These are phyloP conservation scores for Acanthosoma haemorrhoidale DNA, from an alignment of 2,888 invertebrate species.

Conservation along the genomic window DNA sequence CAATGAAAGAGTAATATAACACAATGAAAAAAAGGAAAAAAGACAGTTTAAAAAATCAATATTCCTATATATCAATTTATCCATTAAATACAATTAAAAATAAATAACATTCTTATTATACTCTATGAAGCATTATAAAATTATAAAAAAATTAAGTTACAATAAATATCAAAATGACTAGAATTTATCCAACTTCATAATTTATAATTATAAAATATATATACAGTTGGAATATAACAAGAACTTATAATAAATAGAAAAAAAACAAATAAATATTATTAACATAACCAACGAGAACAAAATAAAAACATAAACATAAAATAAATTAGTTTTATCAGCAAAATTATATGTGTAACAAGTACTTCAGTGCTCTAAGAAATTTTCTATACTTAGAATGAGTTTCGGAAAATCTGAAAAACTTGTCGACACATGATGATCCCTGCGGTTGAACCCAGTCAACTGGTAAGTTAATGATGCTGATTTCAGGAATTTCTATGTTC, in stretches of 20 bases:
- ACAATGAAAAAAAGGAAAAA: no score
- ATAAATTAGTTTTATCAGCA: background rate
- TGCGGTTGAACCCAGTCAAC: conserved; percentile 7
- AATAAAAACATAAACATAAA: background rate
- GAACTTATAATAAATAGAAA: background rate
- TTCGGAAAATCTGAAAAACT: conserved; percentile 22
- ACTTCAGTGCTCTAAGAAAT: background rate
- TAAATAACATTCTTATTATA: no score
- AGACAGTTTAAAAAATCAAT: no score
- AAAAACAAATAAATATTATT: background rate
- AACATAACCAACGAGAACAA: no score
- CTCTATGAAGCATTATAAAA: no score
- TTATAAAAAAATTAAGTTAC: no score
- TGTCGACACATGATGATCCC: background rate
- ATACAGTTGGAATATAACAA: background rate
- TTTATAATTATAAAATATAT: background rate
- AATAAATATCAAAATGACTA: no score
- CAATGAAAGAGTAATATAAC: no score
- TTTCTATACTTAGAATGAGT: conserved; percentile 4
- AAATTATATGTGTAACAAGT: background rate
- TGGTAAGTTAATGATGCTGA: background rate
- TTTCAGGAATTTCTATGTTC: background rate
- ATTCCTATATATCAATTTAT: no score
- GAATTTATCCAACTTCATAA: no score
- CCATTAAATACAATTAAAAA: no score